Conservation (phyloP, 2,113 vertebrate genomes). For the Caretta caretta region DNA sequence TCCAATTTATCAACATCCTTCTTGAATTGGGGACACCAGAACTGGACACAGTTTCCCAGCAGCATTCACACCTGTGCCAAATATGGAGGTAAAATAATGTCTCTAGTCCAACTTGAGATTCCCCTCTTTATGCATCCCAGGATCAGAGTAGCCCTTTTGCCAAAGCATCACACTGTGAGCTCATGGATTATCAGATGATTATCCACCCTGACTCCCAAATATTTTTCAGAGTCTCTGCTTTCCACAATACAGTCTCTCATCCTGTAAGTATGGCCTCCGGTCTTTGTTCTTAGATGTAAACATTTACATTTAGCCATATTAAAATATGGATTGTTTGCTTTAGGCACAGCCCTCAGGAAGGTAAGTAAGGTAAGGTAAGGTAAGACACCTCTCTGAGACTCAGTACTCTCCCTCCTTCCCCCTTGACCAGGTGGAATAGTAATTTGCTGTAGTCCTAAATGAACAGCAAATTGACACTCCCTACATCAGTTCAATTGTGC, state of each 20-base stretch:
- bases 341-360: not conserved
- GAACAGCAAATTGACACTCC: not conserved
- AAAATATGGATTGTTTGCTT: not conserved
- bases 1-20: not conserved
- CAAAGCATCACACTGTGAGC: not conserved
- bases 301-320: not conserved
- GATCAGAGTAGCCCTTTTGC: not conserved
- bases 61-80: not conserved
- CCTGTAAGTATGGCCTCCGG: not conserved
- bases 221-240: not conserved
- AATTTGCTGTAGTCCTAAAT: not conserved
- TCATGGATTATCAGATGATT: not conserved
- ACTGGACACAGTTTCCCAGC: not conserved
- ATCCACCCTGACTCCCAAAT: not conserved
- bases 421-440: not conserved
- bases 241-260: not conserved
- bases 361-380: not conserved
- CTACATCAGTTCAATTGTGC: not conserved
- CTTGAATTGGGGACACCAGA: not conserved
- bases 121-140: not conserved
- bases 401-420: not conserved
- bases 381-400: not conserved
- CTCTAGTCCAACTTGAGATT: not conserved
- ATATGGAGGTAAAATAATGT: not conserved
- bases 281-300: not conserved